phyloP scores from a whole-genome alignment of 2,113 vertebrate species.

The Scatophagus argus region DNA sequence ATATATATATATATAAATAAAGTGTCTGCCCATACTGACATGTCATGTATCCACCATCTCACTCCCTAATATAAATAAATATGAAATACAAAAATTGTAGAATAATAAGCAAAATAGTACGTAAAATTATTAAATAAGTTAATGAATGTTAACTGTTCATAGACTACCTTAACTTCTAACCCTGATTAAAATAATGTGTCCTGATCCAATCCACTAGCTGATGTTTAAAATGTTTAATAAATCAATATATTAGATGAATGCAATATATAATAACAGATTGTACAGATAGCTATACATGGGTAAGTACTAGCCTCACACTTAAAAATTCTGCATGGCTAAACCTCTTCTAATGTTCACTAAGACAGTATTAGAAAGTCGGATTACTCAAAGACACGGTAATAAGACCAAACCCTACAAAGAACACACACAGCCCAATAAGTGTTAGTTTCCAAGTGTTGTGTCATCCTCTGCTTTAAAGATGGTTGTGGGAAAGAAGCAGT shows the following conservation, averaged over 20 bases:
- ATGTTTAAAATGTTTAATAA: neutral
- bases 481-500: slow-evolving; percentile 29
- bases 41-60: neutral
- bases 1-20: too few relatives aligned
- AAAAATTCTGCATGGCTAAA: slow-evolving; percentile 31
- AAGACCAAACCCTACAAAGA: slow-evolving; percentile 47
- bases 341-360: slow-evolving; percentile 24
- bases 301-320: slow-evolving; percentile 8
- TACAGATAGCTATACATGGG: neutral
- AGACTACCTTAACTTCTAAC: too few relatives aligned
- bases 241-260: neutral
- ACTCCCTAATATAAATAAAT: neutral
- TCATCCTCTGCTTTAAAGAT: slow-evolving; percentile 50
- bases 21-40: neutral
- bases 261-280: neutral
- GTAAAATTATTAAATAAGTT: neutral
- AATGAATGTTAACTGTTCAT: too few relatives aligned
- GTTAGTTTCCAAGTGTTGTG: slow-evolving; percentile 52
- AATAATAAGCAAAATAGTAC: neutral
- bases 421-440: slow-evolving; percentile 27
- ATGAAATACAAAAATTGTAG: neutral
- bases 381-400: slow-evolving; percentile 43
- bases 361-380: slow-evolving; percentile 24
- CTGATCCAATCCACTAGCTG: neutral
- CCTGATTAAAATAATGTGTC: neutral